Base-by-base conservation (phyloP, 1,140 invertebrate genomes). In the Chymomyza costata region DNA sequence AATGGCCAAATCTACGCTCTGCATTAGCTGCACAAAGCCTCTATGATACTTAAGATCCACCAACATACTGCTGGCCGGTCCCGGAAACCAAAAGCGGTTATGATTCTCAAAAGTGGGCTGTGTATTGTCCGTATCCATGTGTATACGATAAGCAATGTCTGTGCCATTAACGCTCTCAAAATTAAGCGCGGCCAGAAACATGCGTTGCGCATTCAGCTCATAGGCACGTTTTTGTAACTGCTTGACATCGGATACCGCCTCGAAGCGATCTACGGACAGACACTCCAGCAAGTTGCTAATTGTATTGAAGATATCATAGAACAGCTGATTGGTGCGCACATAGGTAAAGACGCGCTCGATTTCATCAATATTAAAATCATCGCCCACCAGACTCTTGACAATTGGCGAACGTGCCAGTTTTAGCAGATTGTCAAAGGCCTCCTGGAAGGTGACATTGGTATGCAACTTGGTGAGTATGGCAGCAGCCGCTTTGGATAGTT, bases 51-150 rank as follows among this genome's bases (percentile, higher is more conserved):
- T 87, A 52, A 92, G 86, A 67, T 92, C 87, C 34, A 91, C 87
- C 6, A 91, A 67, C 80, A 92, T 92, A 56, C 85, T 89, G 1
- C 85, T 85, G 51, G 91, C 88, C 0, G 91, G 90, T 0, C 91
- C 90, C 0, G 91, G 90, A 10, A 88, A 88, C 90, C 90, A 92
- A 40, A 91, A 89, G 44, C 89, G 88, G 87, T 90, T 82, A 86
- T 89, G 28, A 88, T 71, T 85, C 87, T 87, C 84, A 10, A 84
- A 87, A 0, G 90, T 91, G 0, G 90, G 88, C 7, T 90, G 90
- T 1, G 89, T 88, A 55, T 90, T 91, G 46, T 92, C 90, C 8
- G 91, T 89, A 62, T 91, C 90, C 90, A 91, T 91, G 44, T 90
- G 87, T 30, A 92, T 88, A 66, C 90, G 90, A 59, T 92, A 91